A percentile compares a stretch with the other conserved stretches of the same genome.
These are phyloP conservation scores for Agrochola litura DNA, from an alignment of 2,888 invertebrate genomes.

Conservation along the genomic window DNA sequence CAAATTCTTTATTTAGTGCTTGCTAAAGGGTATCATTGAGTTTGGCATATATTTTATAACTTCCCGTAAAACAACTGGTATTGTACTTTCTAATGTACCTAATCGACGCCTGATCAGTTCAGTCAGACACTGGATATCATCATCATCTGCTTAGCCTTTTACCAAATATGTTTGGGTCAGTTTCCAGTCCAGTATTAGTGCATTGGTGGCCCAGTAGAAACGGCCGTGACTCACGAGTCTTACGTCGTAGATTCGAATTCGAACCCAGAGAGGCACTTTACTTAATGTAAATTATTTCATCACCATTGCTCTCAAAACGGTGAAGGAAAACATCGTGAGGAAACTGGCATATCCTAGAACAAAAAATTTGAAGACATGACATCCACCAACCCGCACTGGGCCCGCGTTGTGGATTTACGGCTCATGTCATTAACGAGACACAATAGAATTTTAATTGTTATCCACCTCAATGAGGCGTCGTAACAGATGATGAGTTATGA, in stretches of 20 bases:
- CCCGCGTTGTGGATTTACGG: not conserved
- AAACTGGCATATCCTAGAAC: not conserved
- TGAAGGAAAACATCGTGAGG: not conserved
- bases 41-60: not conserved
- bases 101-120: too few species aligned
- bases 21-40: not conserved
- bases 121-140: not conserved
- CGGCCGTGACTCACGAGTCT: not conserved
- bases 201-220: not conserved
- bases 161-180: not conserved
- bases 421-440: too few species aligned
- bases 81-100: not conserved
- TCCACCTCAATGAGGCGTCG: too few species aligned
- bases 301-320: not conserved
- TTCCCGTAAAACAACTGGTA: not conserved
- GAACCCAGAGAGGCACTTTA: not conserved
- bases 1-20: not conserved
- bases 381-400: not conserved
- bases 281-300: not conserved
- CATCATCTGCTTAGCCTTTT: not conserved
- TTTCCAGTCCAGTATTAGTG: not conserved
- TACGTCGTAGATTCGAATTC: too few species aligned
- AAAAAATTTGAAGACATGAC: not conserved
- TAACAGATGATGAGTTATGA: too few species aligned
- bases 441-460: too few species aligned